Evolutionary conservation across 2,888 invertebrate species (phyloP).

Genomic region (Acleris laterana): DNA sequence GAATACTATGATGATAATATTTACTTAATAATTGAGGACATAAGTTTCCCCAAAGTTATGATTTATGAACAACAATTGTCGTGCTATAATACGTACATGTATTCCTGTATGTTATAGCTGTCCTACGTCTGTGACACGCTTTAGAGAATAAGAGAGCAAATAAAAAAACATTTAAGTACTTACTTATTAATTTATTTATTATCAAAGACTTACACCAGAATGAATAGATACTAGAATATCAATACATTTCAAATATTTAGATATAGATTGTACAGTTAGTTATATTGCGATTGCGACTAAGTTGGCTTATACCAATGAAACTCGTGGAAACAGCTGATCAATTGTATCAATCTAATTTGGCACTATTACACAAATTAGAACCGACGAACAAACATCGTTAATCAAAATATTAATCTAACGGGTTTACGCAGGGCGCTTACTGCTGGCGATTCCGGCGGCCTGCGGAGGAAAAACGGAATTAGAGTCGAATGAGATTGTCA

Average conservation of each 20-base stretch:
- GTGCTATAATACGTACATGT: too few relatives aligned
- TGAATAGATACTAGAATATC: conserved; percentile 59
- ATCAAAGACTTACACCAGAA: conserved; percentile 67
- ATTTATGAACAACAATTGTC: too few relatives aligned
- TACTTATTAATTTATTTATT: conserved; percentile 70
- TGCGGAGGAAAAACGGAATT: conserved; percentile 52
- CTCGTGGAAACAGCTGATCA: conserved; percentile 35
- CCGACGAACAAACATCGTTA: conserved; percentile 61
- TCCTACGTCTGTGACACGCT: too few relatives aligned
- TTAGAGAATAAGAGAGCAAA: too few relatives aligned
- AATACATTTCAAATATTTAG: conserved; percentile 56
- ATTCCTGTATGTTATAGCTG: too few relatives aligned
- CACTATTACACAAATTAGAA: conserved; percentile 71
- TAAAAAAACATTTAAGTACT: conserved; percentile 57
- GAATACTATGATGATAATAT: too few relatives aligned
- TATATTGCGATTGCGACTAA: conserved; percentile 59
- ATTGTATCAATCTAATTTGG: conserved; percentile 62
- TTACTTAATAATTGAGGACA: too few relatives aligned
- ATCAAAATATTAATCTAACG: conserved; percentile 53
- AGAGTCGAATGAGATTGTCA: neutral
- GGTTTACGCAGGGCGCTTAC: conserved; percentile 55
- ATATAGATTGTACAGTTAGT: conserved; percentile 58
- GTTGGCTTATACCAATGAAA: conserved; percentile 51
- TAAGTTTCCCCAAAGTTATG: too few relatives aligned
- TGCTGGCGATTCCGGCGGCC: conserved; percentile 82